Evolutionary conservation across 2,888 invertebrate species (phyloP), one percentile per base, ranked within the genome.

Genomic region (Shargacucullia verbasci): DNA sequence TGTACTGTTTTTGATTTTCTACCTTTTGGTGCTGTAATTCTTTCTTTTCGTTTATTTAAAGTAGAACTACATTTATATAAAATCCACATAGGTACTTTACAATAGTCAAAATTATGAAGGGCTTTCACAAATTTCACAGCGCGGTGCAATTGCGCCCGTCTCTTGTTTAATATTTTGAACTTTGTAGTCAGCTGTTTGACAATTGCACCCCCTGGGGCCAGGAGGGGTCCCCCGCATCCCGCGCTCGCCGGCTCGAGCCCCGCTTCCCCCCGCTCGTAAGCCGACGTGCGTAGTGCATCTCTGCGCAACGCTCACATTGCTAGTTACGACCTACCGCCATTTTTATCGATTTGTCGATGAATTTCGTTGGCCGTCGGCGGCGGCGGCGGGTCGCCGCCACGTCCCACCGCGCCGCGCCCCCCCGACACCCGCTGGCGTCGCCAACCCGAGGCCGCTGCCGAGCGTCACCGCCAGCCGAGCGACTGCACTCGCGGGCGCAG

Each of bases 131-230:
- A 33, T 29, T 35, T n/a, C 20, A 29, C 33, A 27, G 33, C 38
- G 55, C 37, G 40, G 15, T 46, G 58, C 56, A 43, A 57, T 47
- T 59, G 46, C 52, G 33, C 33, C 37, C 29, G 20, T 33, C 39
- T 39, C 44, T 38, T 33, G 56, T 54, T 57, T 69, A 57, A 69
- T 72, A 70, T 81, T 83, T 81, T 80, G 78, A 80, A 80, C 81
- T 82, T 83, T 81, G 80, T 84, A 86, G 88, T 91, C 91, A 91
- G 91, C 91, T 91, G 91, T 90, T 91, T 87, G 86, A 84, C 86
- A 88, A 86, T 88, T 85, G 85, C 76, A 70, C 65, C 76, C 69
- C 77, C 59, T 68, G 71, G 72, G 68, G 68, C 64, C 39, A 53
- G 34, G 69, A 78, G 68, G 60, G 79, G 47, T 70, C 65, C 65